Conservation (phyloP, 2,888 invertebrate species). For the Melikaiella ostensackeni region DNA sequence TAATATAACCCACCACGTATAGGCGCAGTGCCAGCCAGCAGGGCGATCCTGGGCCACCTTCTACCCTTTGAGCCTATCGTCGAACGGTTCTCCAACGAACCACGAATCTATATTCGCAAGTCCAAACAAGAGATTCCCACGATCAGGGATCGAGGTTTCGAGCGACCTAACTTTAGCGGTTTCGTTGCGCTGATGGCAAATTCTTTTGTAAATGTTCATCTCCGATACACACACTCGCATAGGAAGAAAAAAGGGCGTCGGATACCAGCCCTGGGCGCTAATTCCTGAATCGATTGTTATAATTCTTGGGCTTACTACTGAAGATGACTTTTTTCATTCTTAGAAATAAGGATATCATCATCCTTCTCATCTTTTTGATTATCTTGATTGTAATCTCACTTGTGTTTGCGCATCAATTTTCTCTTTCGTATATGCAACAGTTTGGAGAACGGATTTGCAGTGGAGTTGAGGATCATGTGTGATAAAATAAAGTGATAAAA, state of each 20-base stretch:
- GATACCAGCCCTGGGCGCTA: constrained; percentile 19
- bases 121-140: constrained; percentile 57
- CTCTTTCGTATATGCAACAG: neutral
- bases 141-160: constrained; percentile 49
- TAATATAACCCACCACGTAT: constrained; percentile 69
- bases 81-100: constrained; percentile 44
- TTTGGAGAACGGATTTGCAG: neutral
- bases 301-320: neutral
- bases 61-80: constrained; percentile 43
- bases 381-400: constrained; percentile 6
- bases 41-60: constrained; percentile 54
- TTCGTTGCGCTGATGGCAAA: constrained; percentile 27
- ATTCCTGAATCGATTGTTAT: constrained; percentile 32
- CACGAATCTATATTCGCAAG: constrained; percentile 57
- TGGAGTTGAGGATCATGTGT: neutral
- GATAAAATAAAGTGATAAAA: neutral
- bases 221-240: neutral
- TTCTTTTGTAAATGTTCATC: constrained; percentile 33
- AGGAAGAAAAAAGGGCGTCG: neutral
- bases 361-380: neutral
- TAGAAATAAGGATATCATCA: constrained; percentile 3
- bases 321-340: neutral
- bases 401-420: constrained; percentile 4
- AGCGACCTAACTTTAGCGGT: constrained; percentile 18
- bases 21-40: constrained; percentile 54